Conservation (phyloP, 2,113 vertebrate species). For the Rallus limicola region DNA sequence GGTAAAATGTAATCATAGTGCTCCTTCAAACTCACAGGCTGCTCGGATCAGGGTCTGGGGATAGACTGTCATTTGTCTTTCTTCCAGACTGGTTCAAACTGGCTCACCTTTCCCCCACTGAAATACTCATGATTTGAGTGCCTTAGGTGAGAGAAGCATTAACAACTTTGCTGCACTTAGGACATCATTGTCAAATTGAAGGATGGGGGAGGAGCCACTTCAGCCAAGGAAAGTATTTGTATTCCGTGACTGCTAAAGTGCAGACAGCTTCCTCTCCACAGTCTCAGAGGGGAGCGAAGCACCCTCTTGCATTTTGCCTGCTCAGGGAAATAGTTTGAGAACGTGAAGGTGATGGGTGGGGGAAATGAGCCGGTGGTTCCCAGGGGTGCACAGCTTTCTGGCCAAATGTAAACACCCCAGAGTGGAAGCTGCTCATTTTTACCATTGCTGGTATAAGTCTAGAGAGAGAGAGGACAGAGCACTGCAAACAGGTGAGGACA, state of each 20-base stretch:
- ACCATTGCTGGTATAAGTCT: neutral
- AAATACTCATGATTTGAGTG: neutral
- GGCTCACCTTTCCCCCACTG: neutral
- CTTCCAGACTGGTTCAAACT: neutral
- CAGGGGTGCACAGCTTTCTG: neutral
- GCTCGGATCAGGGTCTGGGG: neutral
- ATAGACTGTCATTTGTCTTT: neutral
- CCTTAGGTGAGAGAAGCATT: neutral
- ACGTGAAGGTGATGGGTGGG: neutral
- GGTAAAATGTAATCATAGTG: neutral
- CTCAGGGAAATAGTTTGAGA: neutral
- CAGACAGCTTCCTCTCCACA: neutral
- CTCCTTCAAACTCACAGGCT: neutral
- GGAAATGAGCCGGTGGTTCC: neutral
- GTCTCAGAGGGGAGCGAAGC: neutral
- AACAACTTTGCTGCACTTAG: neutral
- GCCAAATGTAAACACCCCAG: neutral
- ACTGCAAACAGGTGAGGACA: neutral
- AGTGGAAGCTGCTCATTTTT: neutral
- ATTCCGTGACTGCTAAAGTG: neutral
- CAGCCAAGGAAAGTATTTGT: neutral
- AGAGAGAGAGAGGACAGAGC: neutral
- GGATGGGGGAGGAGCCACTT: neutral
- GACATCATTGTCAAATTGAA: constrained; percentile 24
- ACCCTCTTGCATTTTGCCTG: neutral